phyloP scores from a whole-genome alignment of 1,140 invertebrate species.

The Eufriesea mexicana region DNA sequence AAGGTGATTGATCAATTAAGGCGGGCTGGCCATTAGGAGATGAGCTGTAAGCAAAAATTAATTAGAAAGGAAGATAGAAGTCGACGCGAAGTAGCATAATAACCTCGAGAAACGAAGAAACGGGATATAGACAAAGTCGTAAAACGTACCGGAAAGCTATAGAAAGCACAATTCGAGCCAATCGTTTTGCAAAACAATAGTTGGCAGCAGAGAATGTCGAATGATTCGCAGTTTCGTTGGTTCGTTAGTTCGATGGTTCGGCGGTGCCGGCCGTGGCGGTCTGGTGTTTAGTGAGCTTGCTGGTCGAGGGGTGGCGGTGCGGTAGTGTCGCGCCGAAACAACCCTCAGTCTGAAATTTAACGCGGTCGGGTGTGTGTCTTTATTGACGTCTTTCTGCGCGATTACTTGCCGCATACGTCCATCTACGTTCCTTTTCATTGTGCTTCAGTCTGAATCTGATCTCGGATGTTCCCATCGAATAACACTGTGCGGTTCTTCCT shows the following conservation, averaged over 20 bases:
- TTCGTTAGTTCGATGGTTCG: background rate
- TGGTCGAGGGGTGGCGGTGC: conserved; percentile 70
- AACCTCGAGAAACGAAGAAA: background rate
- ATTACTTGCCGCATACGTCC: conserved; percentile 29
- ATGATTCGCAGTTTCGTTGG: background rate
- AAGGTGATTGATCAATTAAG: too few species aligned
- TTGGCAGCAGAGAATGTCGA: background rate
- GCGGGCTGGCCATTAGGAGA: too few species aligned
- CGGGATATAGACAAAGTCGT: too few species aligned
- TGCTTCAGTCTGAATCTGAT: background rate
- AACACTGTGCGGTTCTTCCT: background rate
- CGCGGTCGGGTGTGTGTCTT: conserved; percentile 64
- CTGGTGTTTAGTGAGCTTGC: conserved; percentile 31
- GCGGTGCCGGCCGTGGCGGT: background rate
- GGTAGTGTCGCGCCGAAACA: conserved; percentile 58
- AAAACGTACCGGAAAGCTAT: background rate
- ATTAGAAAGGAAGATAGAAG: too few species aligned
- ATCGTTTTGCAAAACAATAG: conserved; percentile 41
- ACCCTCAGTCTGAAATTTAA: conserved; percentile 74
- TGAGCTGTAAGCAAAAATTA: background rate
- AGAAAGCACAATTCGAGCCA: conserved; percentile 3
- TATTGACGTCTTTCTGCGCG: conserved; percentile 7
- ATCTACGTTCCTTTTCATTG: background rate
- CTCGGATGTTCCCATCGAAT: background rate
- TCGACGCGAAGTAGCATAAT: background rate